phyloP scores from a whole-genome alignment of 2,888 invertebrate genomes.

The Embidobia sp. region DNA sequence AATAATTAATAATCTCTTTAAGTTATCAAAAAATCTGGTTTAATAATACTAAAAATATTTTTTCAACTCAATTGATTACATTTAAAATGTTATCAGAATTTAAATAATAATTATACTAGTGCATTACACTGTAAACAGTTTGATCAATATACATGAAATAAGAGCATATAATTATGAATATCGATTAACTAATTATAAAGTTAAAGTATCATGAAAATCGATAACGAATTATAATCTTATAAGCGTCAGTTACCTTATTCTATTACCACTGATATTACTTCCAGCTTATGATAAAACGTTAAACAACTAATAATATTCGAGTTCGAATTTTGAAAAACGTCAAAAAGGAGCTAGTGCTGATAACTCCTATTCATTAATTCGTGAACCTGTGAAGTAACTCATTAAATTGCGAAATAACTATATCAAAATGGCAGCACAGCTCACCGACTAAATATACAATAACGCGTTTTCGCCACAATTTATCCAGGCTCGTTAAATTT shows the following conservation, averaged over 20 bases:
- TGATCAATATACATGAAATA: too few relatives aligned
- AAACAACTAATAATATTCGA: neutral
- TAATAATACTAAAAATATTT: too few relatives aligned
- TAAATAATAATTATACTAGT: too few relatives aligned
- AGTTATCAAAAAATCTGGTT: too few relatives aligned
- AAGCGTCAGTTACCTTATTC: neutral
- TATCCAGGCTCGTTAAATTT: slow-evolving; percentile 31
- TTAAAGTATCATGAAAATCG: slow-evolving; percentile 10
- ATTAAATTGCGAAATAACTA: slow-evolving; percentile 26
- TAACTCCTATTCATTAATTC: slow-evolving; percentile 1
- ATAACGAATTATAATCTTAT: slow-evolving; percentile 3
- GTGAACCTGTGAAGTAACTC: slow-evolving; percentile 8
- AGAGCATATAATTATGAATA: slow-evolving; percentile 9
- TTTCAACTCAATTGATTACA: too few relatives aligned
- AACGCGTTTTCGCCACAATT: slow-evolving; percentile 28
- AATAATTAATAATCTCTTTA: neutral
- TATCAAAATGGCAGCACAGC: slow-evolving; percentile 13
- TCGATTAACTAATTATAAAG: slow-evolving; percentile 29
- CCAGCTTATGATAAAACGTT: too few relatives aligned
- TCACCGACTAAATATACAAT: slow-evolving; percentile 33
- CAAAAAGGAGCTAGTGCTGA: neutral
- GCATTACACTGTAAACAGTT: too few relatives aligned
- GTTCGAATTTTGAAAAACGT: neutral
- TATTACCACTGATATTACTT: too few relatives aligned
- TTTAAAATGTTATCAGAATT: too few relatives aligned